Evolutionary conservation across 2,888 invertebrate genomes (phyloP).

Genomic region (Mimachlamys varia): DNA sequence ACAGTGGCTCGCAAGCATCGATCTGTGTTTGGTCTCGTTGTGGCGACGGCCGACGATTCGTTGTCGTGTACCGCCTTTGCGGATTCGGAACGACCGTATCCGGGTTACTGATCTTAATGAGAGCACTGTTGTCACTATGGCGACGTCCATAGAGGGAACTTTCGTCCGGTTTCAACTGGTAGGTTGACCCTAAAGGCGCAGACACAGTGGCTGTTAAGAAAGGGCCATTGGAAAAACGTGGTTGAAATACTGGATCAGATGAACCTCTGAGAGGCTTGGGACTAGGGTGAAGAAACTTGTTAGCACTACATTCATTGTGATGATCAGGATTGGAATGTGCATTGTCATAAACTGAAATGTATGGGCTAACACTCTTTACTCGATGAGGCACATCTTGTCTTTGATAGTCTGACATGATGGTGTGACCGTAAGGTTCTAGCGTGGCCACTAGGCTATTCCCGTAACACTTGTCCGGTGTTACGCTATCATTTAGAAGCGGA

Average conservation of each 20-base stretch:
- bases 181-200: background rate
- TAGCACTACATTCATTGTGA: background rate
- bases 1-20: background rate
- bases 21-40: background rate
- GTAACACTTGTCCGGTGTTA: conserved; percentile 17
- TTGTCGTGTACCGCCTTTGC: background rate
- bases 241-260: background rate
- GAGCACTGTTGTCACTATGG: conserved; percentile 16
- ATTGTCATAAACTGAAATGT: background rate
- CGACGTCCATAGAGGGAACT: conserved; percentile 16
- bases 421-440: background rate
- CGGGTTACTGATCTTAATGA: background rate
- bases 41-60: background rate
- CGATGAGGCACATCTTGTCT: background rate
- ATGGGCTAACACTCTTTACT: background rate
- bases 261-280: background rate
- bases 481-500: conserved; percentile 42
- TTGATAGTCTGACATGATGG: background rate
- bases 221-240: conserved; percentile 4
- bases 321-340: conserved; percentile 1
- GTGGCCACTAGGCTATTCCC: background rate
- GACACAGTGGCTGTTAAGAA: conserved; percentile 23
- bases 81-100: background rate
- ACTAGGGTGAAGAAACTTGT: background rate
- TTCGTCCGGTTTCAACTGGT: conserved; percentile 13